These are phyloP conservation scores for Ailurus styani DNA, from an alignment of 2,113 vertebrate species.

Conservation along the genomic window DNA sequence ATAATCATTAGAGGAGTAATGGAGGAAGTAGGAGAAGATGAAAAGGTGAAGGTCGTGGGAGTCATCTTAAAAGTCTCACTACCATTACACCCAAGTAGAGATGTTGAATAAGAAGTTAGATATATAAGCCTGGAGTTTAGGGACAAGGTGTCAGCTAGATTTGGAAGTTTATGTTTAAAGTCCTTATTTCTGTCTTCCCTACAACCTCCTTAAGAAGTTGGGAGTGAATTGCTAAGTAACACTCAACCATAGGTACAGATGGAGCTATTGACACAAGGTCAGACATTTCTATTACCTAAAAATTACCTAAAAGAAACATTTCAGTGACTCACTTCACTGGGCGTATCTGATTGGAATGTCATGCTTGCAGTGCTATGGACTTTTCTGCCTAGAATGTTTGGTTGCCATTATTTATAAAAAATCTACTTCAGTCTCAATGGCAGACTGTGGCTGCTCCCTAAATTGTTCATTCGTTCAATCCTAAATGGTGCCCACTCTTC, in stretches of 20 bases:
- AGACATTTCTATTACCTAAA: neutral
- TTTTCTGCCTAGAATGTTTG: neutral
- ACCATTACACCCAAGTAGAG: neutral
- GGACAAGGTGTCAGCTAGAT: neutral
- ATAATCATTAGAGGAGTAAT: neutral
- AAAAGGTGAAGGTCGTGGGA: neutral
- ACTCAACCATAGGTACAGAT: neutral
- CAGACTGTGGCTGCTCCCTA: neutral
- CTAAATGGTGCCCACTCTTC: neutral
- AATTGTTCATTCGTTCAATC: neutral
- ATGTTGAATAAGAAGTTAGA: neutral
- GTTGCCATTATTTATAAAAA: neutral
- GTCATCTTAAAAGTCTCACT: neutral
- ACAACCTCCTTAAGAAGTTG: neutral
- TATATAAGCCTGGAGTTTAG: neutral
- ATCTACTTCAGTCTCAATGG: neutral
- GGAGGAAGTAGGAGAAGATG: neutral
- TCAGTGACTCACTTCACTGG: neutral
- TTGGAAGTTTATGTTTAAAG: neutral
- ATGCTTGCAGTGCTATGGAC: neutral
- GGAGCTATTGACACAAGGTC: constrained; percentile 6
- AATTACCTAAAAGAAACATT: neutral
- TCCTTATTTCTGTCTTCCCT: neutral
- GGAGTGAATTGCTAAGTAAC: neutral
- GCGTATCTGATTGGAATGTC: neutral